Evolutionary conservation across 2,113 vertebrate species (phyloP).

Genomic region (Tilapia sparmanii): DNA sequence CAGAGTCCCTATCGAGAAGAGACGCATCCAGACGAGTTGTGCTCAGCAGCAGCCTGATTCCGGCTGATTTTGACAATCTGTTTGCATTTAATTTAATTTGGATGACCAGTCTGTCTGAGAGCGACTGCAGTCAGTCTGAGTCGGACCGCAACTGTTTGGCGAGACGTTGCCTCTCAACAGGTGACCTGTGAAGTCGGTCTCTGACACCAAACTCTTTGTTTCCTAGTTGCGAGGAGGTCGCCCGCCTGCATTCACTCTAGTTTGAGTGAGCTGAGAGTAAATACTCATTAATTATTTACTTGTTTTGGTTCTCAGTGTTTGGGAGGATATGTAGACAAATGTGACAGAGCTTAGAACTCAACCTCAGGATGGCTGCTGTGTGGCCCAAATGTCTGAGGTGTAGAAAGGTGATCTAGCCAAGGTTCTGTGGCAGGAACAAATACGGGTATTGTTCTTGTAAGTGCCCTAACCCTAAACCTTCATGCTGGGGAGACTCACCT

Average conservation of each 20-base stretch:
- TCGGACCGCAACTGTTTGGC: not conserved
- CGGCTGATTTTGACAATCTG: not conserved
- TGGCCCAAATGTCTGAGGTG: rapidly evolving
- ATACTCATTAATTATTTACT: not conserved
- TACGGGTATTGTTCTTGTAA: not conserved
- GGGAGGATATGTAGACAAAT: not conserved
- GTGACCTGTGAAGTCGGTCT: rapidly evolving
- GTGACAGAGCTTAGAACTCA: not conserved
- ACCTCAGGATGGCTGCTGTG: not conserved
- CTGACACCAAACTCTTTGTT: not conserved
- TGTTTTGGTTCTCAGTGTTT: not conserved
- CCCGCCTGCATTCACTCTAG: not conserved
- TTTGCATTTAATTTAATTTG: not conserved
- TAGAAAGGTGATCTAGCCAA: not conserved
- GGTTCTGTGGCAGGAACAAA: not conserved
- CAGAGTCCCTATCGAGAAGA: rapidly evolving
- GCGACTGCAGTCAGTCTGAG: not conserved
- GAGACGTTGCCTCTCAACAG: not conserved
- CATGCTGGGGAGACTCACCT: not conserved
- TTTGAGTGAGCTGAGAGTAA: not conserved
- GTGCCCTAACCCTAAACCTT: rapidly evolving
- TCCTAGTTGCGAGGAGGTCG: not conserved
- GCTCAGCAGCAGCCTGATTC: not conserved
- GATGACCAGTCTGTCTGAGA: not conserved
- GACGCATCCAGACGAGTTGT: rapidly evolving